Evolutionary conservation across 2,797 vertebrate species (phyloP), one percentile per base, ranked within the genome.

Genomic region (Mus caroli): DNA sequence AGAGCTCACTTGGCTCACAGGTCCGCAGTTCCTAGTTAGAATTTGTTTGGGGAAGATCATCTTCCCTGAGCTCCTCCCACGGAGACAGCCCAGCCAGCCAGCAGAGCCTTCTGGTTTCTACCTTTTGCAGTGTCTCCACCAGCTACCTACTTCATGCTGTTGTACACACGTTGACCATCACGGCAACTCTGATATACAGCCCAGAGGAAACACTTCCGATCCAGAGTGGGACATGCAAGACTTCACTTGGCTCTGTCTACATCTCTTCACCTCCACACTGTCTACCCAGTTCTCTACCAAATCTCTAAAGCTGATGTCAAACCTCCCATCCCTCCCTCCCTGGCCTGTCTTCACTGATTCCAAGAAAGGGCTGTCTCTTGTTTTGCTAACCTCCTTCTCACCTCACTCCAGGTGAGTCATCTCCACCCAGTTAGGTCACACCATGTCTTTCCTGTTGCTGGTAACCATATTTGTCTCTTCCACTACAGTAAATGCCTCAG

Each of bases 41-140:
- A 46, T 37, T 71, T 58, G 3, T 15, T 22, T 78, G 34, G 58
- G 24, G 28, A 22, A 19, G 56, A 5, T 40, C 62, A 24, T 58
- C 58, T 26, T 56, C 10, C 5, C 11, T 60, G 88, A 78, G 22
- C 26, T 69, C 34, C 34, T 43, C 54, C 20, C n/a, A 82, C 2
- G 22, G 34, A 90, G 52, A 3, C 24, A 17, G 20, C 1, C 9
- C 1, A 28, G 14, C 50, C 50, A 50, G 50, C 0, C 9, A 93
- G 26, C n/a, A 80, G 12, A 73, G 13, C 1, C 10, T 54, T 22
- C 34, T 14, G 0, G 0, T 7, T 52, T 43, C 54, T 56, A 11
- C 50, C 28, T 43, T 20, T 8, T 12, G 28, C 43, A 46, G 19
- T 77, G 11, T 69, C 20, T 52, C 17, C 15, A 69, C 43, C 40